These are phyloP conservation scores for Oophaga pumilio DNA, from an alignment of 2,113 vertebrate genomes.

Conservation along the genomic window DNA sequence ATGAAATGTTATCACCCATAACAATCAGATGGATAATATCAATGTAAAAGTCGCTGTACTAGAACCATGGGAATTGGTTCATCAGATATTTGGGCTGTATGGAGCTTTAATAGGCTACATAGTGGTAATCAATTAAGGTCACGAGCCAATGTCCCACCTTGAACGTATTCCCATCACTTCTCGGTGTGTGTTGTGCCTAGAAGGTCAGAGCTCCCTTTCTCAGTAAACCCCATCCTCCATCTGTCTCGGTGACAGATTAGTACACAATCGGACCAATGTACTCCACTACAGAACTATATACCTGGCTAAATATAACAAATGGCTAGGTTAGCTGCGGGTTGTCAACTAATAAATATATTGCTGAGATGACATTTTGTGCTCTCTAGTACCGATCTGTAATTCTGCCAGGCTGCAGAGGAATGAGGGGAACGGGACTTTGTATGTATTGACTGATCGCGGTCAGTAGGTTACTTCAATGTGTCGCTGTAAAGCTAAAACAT, in stretches of 20 bases:
- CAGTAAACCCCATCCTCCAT: constrained; percentile 10
- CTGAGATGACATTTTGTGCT: constrained; percentile 4
- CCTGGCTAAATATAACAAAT: constrained; percentile 39
- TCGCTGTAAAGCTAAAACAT: neutral
- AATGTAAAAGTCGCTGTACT: no score
- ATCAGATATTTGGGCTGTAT: neutral
- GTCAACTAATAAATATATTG: constrained; percentile 10
- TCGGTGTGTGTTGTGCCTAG: constrained; percentile 9
- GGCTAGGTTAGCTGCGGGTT: constrained; percentile 10
- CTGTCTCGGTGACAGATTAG: constrained; percentile 35
- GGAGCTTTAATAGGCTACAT: neutral
- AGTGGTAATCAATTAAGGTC: neutral
- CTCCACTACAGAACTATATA: constrained; percentile 39
- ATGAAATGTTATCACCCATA: no score
- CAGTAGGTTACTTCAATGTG: neutral
- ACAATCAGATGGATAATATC: no score
- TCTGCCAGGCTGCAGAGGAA: constrained; percentile 1
- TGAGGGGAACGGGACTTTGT: neutral
- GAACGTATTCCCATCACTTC: neutral
- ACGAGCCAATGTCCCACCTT: neutral
- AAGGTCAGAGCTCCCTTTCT: constrained; percentile 22
- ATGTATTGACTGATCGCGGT: neutral
- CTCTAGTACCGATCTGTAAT: constrained; percentile 5
- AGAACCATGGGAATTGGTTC: no score
- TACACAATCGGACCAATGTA: constrained; percentile 29